phyloP scores from a whole-genome alignment of 2,888 invertebrate species.

The Caenorhabditis drosophilae region DNA sequence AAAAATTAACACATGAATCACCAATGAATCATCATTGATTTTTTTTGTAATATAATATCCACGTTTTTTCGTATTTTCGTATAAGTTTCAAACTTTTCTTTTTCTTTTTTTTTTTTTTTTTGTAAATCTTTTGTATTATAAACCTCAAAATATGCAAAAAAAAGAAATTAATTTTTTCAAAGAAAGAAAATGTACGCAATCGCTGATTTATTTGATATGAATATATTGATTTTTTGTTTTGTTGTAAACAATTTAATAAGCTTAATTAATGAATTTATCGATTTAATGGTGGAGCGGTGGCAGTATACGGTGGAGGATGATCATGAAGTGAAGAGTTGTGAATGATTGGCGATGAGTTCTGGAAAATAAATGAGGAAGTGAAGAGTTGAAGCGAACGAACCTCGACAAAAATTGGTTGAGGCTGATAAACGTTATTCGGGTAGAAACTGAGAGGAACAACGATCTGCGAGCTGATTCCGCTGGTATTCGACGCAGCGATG shows the following conservation, averaged over 20 bases:
- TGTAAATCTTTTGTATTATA: conserved; percentile 1
- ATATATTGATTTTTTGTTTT: too few relatives aligned
- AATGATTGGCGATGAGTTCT: too few relatives aligned
- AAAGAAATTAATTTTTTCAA: neutral
- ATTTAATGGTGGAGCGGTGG: conserved; percentile 5
- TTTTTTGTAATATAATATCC: too few relatives aligned
- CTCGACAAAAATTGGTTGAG: too few relatives aligned
- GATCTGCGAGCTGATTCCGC: conserved; percentile 22
- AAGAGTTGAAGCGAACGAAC: too few relatives aligned
- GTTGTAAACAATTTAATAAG: too few relatives aligned
- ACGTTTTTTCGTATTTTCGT: too few relatives aligned
- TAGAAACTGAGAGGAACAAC: conserved; percentile 28
- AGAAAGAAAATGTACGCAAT: conserved; percentile 19
- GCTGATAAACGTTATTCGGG: conserved; percentile 33
- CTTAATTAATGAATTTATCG: too few relatives aligned
- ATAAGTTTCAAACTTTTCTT: neutral
- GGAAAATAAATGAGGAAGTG: too few relatives aligned
- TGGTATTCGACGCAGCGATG: conserved; percentile 4
- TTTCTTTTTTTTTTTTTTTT: neutral
- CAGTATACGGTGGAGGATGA: neutral
- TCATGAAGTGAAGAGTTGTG: neutral
- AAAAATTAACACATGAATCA: conserved; percentile 71
- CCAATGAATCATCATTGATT: neutral
- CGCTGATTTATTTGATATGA: too few relatives aligned
- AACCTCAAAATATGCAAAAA: too few relatives aligned